phyloP scores from a whole-genome alignment of 2,888 invertebrate species.

The Melolontha melolontha region DNA sequence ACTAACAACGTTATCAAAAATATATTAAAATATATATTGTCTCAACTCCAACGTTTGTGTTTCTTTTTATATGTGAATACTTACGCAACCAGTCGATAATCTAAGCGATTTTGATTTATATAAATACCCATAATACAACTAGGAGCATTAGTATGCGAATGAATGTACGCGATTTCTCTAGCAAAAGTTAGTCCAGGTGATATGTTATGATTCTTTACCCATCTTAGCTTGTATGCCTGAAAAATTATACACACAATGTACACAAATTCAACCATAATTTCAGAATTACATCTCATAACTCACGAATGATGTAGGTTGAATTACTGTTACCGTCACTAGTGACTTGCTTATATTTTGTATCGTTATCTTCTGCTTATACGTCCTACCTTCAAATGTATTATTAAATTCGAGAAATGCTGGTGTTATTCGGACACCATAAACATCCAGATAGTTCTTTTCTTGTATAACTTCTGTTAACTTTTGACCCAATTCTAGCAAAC shows the following conservation, averaged over 20 bases:
- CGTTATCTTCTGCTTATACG: conserved; percentile 31
- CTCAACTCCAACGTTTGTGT: too few relatives aligned
- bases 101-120: conserved; percentile 47
- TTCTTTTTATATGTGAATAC: conserved; percentile 30
- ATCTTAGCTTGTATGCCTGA: conserved; percentile 20
- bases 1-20: too few relatives aligned
- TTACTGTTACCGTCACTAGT: conserved; percentile 38
- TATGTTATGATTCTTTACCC: conserved; percentile 1
- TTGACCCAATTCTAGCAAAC: not conserved
- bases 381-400: conserved; percentile 40
- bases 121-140: conserved; percentile 31
- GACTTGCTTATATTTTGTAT: conserved; percentile 41
- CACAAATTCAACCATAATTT: not conserved
- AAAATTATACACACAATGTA: not conserved
- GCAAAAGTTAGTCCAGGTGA: conserved; percentile 35
- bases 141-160: conserved; percentile 5
- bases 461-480: not conserved
- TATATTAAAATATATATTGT: too few relatives aligned
- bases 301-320: conserved; percentile 41
- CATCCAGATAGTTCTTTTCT: conserved; percentile 9
- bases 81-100: conserved; percentile 60
- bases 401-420: conserved; percentile 36
- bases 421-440: conserved; percentile 40
- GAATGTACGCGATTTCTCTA: conserved; percentile 12
- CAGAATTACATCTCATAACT: not conserved